Base-by-base conservation (phyloP, 1,140 invertebrate genomes). In the Scaptomyza graminum region DNA sequence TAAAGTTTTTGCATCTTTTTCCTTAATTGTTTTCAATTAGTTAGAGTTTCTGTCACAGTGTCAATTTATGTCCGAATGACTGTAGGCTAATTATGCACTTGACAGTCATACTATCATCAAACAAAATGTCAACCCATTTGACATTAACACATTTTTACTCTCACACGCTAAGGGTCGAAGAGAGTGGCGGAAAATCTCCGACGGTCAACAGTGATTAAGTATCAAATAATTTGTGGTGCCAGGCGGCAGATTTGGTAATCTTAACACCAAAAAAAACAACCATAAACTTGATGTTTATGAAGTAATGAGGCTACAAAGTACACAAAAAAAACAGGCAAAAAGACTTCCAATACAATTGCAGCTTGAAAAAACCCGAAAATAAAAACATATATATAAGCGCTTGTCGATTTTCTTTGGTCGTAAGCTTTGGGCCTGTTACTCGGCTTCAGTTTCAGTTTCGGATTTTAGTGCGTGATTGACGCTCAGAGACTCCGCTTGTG, bases 391-490 rank as follows among this genome's bases (percentile, higher is more conserved):
- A n/a, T 12, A 16, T 49, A 31, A 43, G 25, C 43, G 16, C 37
- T 18, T 5, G 16, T 28, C 57, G 47, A 50, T 57, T 55, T 62
- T 50, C 18, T 69, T 18, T 61, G 44, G 65, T 61, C 65, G 57
- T 41, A 31, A 41, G 52, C 37, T 52, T 52, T 51, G 44, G 22
- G 60, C 46, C 57, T 60, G 55, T 18, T 67, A 50, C 34, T 22
- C 55, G 64, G 16, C 41, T 66, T 56, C 34, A 65, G 57, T 59
- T 59, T 57, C 31, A 47, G 43, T 18, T 49, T 54, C 46, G 39
- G 47, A n/a, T 63, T 74, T 84, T 70, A 88, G 83, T 88, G 83
- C 83, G 79, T 88, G 84, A 79, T 88, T 59, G 79, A 71, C 61
- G 83, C 79, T 87, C 64, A 52, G 65, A 68, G 72, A 56, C 68